These are phyloP conservation scores for Perca schrenkii DNA, from an alignment of 2,113 vertebrate species.

Conservation along the genomic window DNA sequence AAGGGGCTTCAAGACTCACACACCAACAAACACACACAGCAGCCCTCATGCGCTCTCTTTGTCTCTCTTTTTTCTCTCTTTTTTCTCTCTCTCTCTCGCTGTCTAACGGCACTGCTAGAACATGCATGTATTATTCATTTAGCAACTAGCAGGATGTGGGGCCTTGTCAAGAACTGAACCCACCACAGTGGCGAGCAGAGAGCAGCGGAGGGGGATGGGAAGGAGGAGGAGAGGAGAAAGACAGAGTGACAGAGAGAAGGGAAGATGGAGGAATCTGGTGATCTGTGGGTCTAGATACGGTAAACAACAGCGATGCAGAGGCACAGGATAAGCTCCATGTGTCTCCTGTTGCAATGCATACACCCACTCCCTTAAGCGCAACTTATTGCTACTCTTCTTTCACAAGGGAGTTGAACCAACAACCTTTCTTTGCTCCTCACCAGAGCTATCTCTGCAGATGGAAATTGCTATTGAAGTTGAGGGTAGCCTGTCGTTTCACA, in stretches of 20 bases:
- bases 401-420: slow-evolving; percentile 40
- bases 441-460: slow-evolving; percentile 12
- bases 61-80: no score
- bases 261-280: slow-evolving; percentile 36
- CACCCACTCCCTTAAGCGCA: slow-evolving; percentile 1
- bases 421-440: slow-evolving; percentile 30
- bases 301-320: slow-evolving; percentile 17
- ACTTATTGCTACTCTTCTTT: slow-evolving; percentile 7
- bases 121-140: slow-evolving; percentile 83
- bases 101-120: slow-evolving; percentile 63
- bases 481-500: slow-evolving; percentile 28
- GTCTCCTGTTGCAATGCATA: neutral
- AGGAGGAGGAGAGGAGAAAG: neutral
- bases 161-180: slow-evolving; percentile 79
- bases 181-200: slow-evolving; percentile 46
- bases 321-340: neutral
- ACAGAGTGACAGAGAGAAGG: slow-evolving; percentile 3
- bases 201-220: slow-evolving; percentile 18
- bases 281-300: slow-evolving; percentile 10
- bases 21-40: slow-evolving; percentile 35
- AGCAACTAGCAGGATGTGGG: slow-evolving; percentile 78
- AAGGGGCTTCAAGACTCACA: slow-evolving; percentile 54
- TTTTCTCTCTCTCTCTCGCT: slow-evolving; percentile 26
- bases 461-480: slow-evolving; percentile 52
- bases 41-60: slow-evolving; percentile 29